These are phyloP conservation scores for Arremon aurantiirostris DNA, from an alignment of 2,797 vertebrate species.

Conservation along the genomic window DNA sequence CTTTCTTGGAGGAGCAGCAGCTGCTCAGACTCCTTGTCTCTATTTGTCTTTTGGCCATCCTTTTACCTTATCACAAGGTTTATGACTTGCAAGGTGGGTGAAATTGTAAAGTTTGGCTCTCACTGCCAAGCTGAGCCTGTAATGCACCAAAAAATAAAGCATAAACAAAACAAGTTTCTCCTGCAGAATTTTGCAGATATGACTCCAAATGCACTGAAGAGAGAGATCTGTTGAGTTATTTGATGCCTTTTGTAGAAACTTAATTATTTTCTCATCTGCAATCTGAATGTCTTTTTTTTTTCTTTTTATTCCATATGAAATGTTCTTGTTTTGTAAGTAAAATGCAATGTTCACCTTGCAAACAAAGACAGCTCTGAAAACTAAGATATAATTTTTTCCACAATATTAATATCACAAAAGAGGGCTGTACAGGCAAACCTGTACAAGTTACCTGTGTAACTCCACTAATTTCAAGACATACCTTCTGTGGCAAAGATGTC, in stretches of 20 bases:
- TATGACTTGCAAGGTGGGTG: not conserved
- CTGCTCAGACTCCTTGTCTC: not conserved
- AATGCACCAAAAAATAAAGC: not conserved
- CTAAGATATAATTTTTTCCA: not conserved
- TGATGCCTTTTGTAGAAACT: not conserved
- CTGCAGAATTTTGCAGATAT: not conserved
- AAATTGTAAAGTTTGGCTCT: not conserved
- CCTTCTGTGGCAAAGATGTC: not conserved
- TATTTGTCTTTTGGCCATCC: not conserved
- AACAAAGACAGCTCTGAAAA: not conserved
- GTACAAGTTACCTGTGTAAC: accelerated
- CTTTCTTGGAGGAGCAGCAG: not conserved
- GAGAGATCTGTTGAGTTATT: not conserved
- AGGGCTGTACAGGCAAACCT: accelerated
- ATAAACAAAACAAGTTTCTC: not conserved
- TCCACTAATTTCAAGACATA: not conserved
- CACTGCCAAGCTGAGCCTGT: not conserved
- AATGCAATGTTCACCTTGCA: not conserved
- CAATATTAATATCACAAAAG: not conserved
- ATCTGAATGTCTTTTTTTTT: not conserved
- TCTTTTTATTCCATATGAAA: not conserved
- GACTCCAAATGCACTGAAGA: not conserved
- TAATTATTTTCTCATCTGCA: not conserved
- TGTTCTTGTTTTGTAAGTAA: not conserved
- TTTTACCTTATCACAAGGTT: not conserved